phyloP scores from a whole-genome alignment of 2,888 invertebrate species.

The Dyspetes luteomarginatus region DNA sequence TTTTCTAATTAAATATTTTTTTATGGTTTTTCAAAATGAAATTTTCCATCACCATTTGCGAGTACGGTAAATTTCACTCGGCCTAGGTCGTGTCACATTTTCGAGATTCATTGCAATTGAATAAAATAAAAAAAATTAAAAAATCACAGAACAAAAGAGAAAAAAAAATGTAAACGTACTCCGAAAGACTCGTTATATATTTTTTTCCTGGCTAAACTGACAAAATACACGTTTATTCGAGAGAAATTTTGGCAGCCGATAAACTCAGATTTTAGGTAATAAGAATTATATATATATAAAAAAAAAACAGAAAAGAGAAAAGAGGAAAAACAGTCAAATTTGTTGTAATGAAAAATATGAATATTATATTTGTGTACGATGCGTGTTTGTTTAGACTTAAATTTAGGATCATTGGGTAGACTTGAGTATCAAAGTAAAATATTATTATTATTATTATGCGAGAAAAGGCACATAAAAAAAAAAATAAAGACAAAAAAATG shows the following conservation, averaged over 20 bases:
- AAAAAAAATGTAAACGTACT: no score
- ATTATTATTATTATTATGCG: background rate
- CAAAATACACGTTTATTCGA: slow-evolving; percentile 4
- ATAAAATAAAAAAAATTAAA: no score
- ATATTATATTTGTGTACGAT: slow-evolving; percentile 71
- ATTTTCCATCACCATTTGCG: no score
- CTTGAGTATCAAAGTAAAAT: slow-evolving; percentile 2
- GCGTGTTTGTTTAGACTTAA: slow-evolving; percentile 69
- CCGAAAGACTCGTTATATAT: no score
- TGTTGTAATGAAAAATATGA: slow-evolving; percentile 23
- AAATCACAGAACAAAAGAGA: no score
- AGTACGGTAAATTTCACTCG: no score
- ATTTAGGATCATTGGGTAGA: slow-evolving; percentile 53
- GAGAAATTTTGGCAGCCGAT: slow-evolving; percentile 15
- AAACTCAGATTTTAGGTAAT: slow-evolving; percentile 31
- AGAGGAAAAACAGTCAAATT: background rate
- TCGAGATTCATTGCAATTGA: no score
- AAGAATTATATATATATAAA: no score
- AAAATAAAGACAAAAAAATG: slow-evolving; percentile 38
- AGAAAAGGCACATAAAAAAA: slow-evolving; percentile 43
- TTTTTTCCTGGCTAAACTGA: no score
- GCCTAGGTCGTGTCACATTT: no score
- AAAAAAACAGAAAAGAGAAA: background rate
- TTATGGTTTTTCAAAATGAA: no score
- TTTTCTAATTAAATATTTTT: no score